phyloP scores from a whole-genome alignment of 2,888 invertebrate genomes.

The Cheilosia vulpina region DNA sequence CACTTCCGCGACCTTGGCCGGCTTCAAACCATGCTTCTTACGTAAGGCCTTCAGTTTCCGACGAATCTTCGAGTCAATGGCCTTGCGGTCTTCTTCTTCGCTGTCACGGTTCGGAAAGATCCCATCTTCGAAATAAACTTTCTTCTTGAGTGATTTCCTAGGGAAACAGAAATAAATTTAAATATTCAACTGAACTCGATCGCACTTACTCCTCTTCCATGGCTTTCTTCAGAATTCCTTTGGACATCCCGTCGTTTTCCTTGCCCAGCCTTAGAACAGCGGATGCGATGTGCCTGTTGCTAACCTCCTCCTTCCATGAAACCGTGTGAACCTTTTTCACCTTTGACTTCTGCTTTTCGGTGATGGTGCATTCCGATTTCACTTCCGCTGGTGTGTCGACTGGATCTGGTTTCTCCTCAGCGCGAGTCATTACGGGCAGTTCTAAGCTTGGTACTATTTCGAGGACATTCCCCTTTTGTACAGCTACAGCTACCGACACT shows the following conservation, averaged over 20 bases:
- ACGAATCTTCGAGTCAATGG: slow-evolving; percentile 77
- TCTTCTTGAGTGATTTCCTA: slow-evolving; percentile 79
- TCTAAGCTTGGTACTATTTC: slow-evolving; percentile 81
- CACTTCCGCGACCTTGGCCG: slow-evolving; percentile 65
- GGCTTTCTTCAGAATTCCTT: slow-evolving; percentile 77
- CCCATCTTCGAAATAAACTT: slow-evolving; percentile 81
- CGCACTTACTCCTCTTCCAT: slow-evolving; percentile 76
- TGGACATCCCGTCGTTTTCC: slow-evolving; percentile 76
- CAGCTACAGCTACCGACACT: slow-evolving; percentile 77
- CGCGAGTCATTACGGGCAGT: slow-evolving; percentile 30
- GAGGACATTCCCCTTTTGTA: slow-evolving; percentile 83
- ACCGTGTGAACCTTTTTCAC: slow-evolving; percentile 63
- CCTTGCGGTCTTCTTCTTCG: slow-evolving; percentile 80
- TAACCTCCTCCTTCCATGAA: slow-evolving; percentile 79
- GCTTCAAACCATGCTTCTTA: slow-evolving; percentile 76
- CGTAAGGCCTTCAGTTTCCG: slow-evolving; percentile 77
- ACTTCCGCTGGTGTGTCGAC: slow-evolving; percentile 35
- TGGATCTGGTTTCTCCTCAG: slow-evolving; percentile 45
- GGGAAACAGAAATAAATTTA: slow-evolving; percentile 3
- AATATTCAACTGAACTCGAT: background rate
- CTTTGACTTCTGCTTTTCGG: slow-evolving; percentile 53
- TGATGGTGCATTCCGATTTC: slow-evolving; percentile 32
- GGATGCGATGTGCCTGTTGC: slow-evolving; percentile 77
- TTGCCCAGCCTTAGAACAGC: slow-evolving; percentile 77
- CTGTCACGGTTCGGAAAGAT: slow-evolving; percentile 81